Evolutionary conservation across 2,113 vertebrate species (phyloP).

Genomic region (Gasterosteus nipponicus): DNA sequence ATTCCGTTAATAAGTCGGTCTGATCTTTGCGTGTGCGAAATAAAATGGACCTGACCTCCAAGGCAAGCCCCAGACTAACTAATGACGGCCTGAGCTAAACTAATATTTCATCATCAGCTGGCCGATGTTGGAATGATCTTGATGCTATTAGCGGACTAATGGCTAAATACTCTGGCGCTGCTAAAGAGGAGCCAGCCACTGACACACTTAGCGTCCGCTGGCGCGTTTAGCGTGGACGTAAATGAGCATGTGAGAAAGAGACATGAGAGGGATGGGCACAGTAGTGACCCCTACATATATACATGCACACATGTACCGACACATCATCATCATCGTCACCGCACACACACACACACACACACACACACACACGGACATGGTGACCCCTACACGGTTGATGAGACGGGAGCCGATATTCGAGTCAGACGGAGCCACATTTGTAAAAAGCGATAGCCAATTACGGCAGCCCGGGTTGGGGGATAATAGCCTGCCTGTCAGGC

Average conservation of each 20-base stretch:
- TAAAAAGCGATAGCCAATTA: conserved; percentile 88
- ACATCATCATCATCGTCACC: not conserved
- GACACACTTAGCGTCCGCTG: conserved; percentile 68
- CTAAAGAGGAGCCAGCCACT: conserved; percentile 60
- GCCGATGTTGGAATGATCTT: conserved; percentile 65
- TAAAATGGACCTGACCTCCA: conserved; percentile 69
- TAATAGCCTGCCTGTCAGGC: conserved; percentile 84
- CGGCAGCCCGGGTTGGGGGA: conserved; percentile 82
- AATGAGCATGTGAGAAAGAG: conserved; percentile 68
- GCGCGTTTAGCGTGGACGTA: conserved; percentile 66
- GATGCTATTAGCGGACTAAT: conserved; percentile 75
- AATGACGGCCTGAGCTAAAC: conserved; percentile 65
- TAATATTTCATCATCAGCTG: conserved; percentile 78
- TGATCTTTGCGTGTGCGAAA: conserved; percentile 42
- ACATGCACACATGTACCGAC: conserved; percentile 26
- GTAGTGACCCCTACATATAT: conserved; percentile 63
- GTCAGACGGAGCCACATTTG: conserved; percentile 84
- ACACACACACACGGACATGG: conserved; percentile 60
- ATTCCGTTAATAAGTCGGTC: conserved; percentile 49
- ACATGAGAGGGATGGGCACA: conserved; percentile 68
- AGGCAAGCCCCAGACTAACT: conserved; percentile 64
- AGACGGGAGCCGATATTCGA: conserved; percentile 79
- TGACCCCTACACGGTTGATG: conserved; percentile 80
- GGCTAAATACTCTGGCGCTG: conserved; percentile 71
- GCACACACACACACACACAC: conserved; percentile 36